A percentile compares a stretch with the other conserved stretches of the same genome.
Conservation (phyloP, 2,888 invertebrate genomes). For the Periphyllus acericola region DNA sequence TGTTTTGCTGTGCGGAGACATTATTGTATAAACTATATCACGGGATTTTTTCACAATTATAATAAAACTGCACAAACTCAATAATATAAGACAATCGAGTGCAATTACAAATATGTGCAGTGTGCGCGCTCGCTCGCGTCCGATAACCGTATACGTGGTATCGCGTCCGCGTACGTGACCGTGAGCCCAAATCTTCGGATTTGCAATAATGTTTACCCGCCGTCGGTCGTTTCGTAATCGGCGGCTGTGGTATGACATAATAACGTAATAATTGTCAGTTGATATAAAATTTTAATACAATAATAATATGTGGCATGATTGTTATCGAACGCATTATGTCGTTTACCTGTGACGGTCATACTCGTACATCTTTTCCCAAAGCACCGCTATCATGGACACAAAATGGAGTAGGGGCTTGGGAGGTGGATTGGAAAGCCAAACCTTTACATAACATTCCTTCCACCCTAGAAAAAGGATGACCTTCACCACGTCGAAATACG, state of each 20-base stretch:
- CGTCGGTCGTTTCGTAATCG: neutral
- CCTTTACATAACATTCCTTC: neutral
- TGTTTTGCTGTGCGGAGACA: neutral
- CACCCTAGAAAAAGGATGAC: neutral
- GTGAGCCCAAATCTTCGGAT: neutral
- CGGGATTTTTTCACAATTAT: neutral
- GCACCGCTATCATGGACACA: neutral
- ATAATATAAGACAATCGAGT: neutral
- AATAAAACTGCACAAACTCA: neutral
- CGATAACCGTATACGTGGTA: neutral
- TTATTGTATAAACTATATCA: no score
- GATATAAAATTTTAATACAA: neutral
- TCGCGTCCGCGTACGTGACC: neutral
- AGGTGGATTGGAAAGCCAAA: neutral
- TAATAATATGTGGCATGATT: neutral
- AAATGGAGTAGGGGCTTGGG: neutral
- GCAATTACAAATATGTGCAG: neutral
- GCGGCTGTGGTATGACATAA: neutral
- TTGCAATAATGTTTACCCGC: neutral
- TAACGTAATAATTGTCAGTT: neutral
- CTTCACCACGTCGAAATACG: no score
- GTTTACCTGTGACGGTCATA: neutral
- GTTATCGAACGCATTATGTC: neutral
- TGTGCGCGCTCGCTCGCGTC: neutral
- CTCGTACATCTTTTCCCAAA: neutral